phyloP scores from a whole-genome alignment of 2,797 vertebrate species.

The Clarias pachynema region DNA sequence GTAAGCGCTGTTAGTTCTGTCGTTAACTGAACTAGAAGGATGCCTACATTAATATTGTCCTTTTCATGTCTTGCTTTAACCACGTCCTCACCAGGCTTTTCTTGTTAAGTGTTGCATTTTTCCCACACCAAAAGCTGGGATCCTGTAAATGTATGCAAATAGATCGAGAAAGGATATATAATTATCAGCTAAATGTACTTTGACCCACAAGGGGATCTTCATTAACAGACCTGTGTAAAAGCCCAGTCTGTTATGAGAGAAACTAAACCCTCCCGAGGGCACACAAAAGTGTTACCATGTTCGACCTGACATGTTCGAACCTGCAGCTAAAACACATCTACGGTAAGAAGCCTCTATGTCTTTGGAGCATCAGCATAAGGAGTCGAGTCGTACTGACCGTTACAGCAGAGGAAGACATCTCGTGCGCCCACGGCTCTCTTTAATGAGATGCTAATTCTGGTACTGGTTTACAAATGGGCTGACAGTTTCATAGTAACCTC shows the following conservation, averaged over 20 bases:
- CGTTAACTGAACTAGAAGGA: too few relatives aligned
- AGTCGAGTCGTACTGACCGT: not conserved
- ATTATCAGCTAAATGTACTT: not conserved
- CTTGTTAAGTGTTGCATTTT: not conserved
- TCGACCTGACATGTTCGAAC: not conserved
- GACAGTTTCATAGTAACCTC: conserved; percentile 57
- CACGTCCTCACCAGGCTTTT: too few relatives aligned
- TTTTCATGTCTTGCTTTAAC: too few relatives aligned
- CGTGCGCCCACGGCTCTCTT: conserved; percentile 20
- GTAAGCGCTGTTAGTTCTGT: too few relatives aligned
- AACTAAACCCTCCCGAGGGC: not conserved
- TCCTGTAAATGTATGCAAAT: not conserved
- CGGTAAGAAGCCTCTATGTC: not conserved
- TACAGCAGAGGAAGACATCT: conserved; percentile 1
- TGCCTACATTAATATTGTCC: too few relatives aligned
- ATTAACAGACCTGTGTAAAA: not conserved
- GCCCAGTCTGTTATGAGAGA: not conserved
- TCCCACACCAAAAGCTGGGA: not conserved
- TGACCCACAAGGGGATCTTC: not conserved
- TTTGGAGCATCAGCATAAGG: not conserved
- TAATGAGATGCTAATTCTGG: conserved; percentile 53
- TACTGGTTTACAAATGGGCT: conserved; percentile 57
- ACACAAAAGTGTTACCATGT: not conserved
- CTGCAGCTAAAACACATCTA: not conserved
- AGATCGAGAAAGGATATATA: not conserved